Evolutionary conservation across 1,140 invertebrate genomes (phyloP).

Genomic region (Cotesia chilonis): DNA sequence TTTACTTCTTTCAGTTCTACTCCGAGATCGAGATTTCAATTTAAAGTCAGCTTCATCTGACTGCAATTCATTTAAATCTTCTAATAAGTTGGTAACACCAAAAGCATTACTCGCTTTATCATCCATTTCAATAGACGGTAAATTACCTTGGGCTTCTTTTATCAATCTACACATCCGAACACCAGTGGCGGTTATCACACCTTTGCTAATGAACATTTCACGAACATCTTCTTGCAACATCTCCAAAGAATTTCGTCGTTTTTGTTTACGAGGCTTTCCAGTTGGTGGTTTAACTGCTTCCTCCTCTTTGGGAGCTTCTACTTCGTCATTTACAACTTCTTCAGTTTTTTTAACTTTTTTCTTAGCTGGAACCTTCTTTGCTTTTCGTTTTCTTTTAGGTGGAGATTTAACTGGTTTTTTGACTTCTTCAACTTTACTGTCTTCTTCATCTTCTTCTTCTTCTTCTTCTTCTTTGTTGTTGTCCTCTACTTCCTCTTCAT

Average conservation of each 20-base stretch:
- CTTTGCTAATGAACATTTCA: slow-evolving; percentile 74
- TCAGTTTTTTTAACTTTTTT: slow-evolving; percentile 54
- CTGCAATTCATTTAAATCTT: slow-evolving; percentile 9
- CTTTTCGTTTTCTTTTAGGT: slow-evolving; percentile 54
- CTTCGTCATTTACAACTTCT: slow-evolving; percentile 8
- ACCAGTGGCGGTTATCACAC: slow-evolving; percentile 67
- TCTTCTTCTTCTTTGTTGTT: not conserved
- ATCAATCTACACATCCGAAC: slow-evolving; percentile 55
- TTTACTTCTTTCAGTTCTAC: slow-evolving; percentile 33
- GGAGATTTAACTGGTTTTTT: slow-evolving; percentile 14
- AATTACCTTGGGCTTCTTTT: slow-evolving; percentile 45
- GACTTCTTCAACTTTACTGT: slow-evolving; percentile 11
- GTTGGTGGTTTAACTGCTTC: slow-evolving; percentile 29
- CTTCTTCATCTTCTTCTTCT: not conserved
- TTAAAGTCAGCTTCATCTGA: slow-evolving; percentile 27
- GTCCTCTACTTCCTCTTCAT: too few relatives aligned
- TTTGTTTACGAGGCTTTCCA: slow-evolving; percentile 30
- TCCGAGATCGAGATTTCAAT: not conserved
- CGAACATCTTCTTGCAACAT: slow-evolving; percentile 73
- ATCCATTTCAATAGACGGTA: slow-evolving; percentile 24
- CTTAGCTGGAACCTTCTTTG: slow-evolving; percentile 55
- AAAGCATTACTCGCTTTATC: not conserved
- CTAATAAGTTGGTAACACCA: slow-evolving; percentile 21
- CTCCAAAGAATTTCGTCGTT: slow-evolving; percentile 65
- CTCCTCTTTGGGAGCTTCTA: slow-evolving; percentile 51